Conservation (phyloP, 2,797 vertebrate genomes). For the Linurgus olivaceus region DNA sequence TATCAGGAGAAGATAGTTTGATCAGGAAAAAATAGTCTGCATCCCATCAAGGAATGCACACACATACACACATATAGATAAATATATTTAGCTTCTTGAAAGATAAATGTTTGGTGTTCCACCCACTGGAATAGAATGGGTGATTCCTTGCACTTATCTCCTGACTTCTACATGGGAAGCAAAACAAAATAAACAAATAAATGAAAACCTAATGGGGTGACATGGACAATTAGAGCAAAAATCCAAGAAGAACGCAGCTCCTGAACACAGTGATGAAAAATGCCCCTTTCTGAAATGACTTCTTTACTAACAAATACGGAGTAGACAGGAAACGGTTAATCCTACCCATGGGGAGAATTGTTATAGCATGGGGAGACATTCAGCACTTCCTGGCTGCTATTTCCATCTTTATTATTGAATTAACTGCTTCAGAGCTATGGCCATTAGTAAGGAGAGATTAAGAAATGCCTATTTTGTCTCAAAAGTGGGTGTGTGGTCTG, state of each 20-base stretch:
- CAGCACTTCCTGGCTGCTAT: neutral
- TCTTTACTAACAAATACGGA: neutral
- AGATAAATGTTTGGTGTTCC: neutral
- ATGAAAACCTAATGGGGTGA: neutral
- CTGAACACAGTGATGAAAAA: neutral
- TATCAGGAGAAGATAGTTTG: neutral
- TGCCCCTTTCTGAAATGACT: neutral
- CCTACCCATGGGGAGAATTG: neutral
- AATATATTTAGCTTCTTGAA: neutral
- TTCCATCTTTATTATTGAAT: slow-evolving; percentile 9
- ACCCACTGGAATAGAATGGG: neutral
- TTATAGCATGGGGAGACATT: neutral
- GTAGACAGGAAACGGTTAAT: neutral
- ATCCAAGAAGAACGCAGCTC: neutral
- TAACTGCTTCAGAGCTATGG: neutral
- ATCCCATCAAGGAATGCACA: neutral
- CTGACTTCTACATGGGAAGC: neutral
- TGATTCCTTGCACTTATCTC: neutral
- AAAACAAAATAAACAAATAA: neutral
- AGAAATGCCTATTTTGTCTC: slow-evolving; percentile 1
- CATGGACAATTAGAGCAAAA: neutral
- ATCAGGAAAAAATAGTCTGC: neutral
- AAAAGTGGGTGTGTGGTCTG: slow-evolving; percentile 9
- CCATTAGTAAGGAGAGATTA: slow-evolving; percentile 4
- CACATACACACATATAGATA: rapidly evolving